Conservation (phyloP, 2,113 vertebrate species). For the Misgurnus anguillicaudatus region DNA sequence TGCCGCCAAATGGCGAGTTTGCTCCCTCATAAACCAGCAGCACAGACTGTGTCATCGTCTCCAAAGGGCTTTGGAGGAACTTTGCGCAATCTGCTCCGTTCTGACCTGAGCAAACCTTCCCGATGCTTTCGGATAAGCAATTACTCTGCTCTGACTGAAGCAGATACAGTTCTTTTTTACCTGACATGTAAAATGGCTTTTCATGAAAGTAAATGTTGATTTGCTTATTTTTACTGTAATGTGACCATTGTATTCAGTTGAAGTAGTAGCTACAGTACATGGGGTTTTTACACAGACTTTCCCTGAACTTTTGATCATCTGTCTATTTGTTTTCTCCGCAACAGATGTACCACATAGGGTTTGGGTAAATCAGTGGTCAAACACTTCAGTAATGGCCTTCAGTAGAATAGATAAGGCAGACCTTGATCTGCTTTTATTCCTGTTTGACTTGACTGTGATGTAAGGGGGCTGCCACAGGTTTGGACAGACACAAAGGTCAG, state of each 20-base stretch:
- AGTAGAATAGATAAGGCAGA: conserved; percentile 36
- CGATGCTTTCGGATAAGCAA: background rate
- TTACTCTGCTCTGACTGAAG: background rate
- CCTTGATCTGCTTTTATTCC: conserved; percentile 48
- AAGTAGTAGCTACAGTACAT: conserved; percentile 4
- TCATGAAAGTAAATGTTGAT: background rate
- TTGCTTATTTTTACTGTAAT: background rate
- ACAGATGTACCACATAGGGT: background rate
- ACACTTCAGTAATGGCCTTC: conserved; percentile 9
- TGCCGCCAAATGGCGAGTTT: conserved; percentile 38
- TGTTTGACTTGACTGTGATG: background rate
- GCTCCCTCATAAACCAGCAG: conserved; percentile 2
- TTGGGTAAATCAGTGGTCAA: conserved; percentile 4
- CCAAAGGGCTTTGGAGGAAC: conserved; percentile 5
- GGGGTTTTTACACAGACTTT: background rate
- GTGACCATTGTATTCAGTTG: background rate
- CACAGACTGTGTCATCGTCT: background rate
- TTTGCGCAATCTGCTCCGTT: background rate
- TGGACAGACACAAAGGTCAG: conserved; percentile 40
- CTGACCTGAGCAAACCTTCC: background rate
- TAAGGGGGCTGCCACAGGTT: background rate
- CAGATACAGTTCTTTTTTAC: background rate
- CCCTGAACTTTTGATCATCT: background rate
- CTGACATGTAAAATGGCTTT: background rate
- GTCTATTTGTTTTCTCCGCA: background rate